Evolutionary conservation across 2,888 invertebrate genomes (phyloP).

Genomic region (Nephrotoma guestfalica): DNA sequence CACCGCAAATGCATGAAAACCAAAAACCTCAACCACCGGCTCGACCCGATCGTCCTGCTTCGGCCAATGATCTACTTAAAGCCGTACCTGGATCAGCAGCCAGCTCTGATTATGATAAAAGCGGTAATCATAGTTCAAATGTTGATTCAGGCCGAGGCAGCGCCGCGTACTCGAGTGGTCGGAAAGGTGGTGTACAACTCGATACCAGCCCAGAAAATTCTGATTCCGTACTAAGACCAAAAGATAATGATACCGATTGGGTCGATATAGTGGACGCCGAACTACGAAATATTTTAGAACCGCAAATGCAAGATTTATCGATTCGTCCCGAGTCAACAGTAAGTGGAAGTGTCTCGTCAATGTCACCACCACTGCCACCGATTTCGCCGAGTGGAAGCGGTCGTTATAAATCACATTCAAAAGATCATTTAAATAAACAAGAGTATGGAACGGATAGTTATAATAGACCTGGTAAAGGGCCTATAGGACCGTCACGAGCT

Average conservation of each 20-base stretch:
- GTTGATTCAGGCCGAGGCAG: constrained; percentile 70
- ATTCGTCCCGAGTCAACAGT: constrained; percentile 45
- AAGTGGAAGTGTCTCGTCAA: constrained; percentile 51
- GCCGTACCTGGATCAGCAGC: constrained; percentile 41
- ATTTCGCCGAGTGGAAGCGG: constrained; percentile 49
- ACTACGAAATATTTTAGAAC: constrained; percentile 60
- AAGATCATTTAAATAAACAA: constrained; percentile 27
- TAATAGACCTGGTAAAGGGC: constrained; percentile 27
- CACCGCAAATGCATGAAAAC: constrained; percentile 31
- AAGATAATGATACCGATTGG: constrained; percentile 59
- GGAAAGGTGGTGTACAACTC: constrained; percentile 34
- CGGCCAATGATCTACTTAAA: constrained; percentile 17
- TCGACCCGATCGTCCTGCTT: constrained; percentile 7
- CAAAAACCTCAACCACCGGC: constrained; percentile 19
- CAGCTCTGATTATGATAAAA: constrained; percentile 61
- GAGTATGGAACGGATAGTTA: constrained; percentile 38
- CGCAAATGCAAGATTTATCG: constrained; percentile 48
- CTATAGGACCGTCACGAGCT: constrained; percentile 19
- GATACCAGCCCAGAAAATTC: constrained; percentile 44
- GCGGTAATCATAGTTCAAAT: constrained; percentile 58
- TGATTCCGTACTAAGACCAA: constrained; percentile 31
- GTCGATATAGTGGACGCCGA: constrained; percentile 69
- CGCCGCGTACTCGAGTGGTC: constrained; percentile 61
- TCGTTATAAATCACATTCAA: constrained; percentile 12
- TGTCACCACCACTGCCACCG: constrained; percentile 65